Conservation (phyloP, 2,888 invertebrate genomes). For the Nesidiocoris tenuis region DNA sequence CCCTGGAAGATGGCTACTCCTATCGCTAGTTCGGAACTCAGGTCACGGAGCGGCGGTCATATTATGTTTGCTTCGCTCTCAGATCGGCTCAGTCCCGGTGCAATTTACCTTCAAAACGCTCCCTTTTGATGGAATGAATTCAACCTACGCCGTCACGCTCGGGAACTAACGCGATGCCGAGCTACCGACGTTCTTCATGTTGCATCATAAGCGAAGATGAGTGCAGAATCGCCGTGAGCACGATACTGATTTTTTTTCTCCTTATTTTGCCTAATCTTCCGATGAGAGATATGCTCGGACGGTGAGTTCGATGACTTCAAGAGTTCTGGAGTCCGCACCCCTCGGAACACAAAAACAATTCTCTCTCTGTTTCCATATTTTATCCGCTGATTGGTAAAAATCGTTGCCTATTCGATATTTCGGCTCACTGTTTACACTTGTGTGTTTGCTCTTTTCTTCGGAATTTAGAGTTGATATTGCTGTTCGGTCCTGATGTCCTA, state of each 20-base stretch:
- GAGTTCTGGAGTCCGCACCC: too few relatives aligned
- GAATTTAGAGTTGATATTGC: too few relatives aligned
- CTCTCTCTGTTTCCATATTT: too few relatives aligned
- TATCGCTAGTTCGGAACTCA: conserved; percentile 15
- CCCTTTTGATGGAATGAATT: conserved; percentile 2
- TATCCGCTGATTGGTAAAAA: too few relatives aligned
- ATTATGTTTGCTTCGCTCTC: conserved; percentile 5
- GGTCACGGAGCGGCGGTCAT: conserved; percentile 15
- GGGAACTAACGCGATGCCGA: not conserved
- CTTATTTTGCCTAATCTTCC: not conserved
- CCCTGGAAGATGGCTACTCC: conserved; percentile 13
- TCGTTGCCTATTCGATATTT: too few relatives aligned
- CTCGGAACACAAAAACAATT: too few relatives aligned
- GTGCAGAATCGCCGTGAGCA: not conserved
- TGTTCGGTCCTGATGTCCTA: too few relatives aligned
- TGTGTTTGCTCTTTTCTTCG: too few relatives aligned
- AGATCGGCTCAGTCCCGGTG: conserved; percentile 4
- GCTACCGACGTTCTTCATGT: conserved; percentile 6
- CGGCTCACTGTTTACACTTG: too few relatives aligned
- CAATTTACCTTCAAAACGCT: conserved; percentile 21
- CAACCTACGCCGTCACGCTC: conserved; percentile 6
- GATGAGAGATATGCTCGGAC: not conserved
- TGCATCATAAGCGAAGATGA: not conserved
- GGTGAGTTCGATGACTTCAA: not conserved
- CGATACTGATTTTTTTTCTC: not conserved